Conservation (phyloP, 2,797 vertebrate species). For the Graptemys geographica region DNA sequence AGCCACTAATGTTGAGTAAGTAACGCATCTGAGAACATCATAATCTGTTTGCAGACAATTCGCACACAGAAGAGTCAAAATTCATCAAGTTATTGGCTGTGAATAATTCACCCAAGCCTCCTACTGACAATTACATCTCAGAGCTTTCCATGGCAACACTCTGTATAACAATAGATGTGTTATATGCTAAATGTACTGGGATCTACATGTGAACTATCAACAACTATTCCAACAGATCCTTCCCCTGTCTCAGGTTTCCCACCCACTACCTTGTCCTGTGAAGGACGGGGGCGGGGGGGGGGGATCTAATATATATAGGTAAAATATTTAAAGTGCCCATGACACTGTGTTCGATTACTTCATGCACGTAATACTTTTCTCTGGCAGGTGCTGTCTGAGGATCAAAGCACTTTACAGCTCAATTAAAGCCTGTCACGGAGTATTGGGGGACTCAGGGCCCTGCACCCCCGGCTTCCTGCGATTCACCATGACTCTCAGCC, state of each 20-base stretch:
- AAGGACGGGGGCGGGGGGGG: background rate
- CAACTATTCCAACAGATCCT: background rate
- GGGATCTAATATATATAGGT: constrained; percentile 15
- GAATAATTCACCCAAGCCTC: constrained; percentile 36
- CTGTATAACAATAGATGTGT: constrained; percentile 54
- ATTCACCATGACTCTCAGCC: too few species aligned
- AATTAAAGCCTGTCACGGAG: background rate
- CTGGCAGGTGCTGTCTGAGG: background rate
- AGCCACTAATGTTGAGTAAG: background rate
- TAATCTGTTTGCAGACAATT: constrained; percentile 9
- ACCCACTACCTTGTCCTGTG: constrained; percentile 40
- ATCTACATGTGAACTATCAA: constrained; percentile 36
- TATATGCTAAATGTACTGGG: constrained; percentile 15
- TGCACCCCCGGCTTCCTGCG: too few species aligned
- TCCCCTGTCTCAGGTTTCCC: constrained; percentile 9
- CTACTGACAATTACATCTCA: constrained; percentile 28
- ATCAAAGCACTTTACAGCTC: constrained; percentile 4
- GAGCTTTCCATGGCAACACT: constrained; percentile 66
- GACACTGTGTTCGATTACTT: constrained; percentile 15
- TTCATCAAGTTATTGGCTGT: constrained; percentile 55
- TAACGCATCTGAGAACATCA: background rate
- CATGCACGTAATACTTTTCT: background rate
- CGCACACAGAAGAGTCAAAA: constrained; percentile 54
- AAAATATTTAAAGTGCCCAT: constrained; percentile 43
- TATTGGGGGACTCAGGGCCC: too few species aligned